These are phyloP conservation scores for Hoplostethus atlanticus DNA, from an alignment of 2,797 vertebrate genomes.

Conservation along the genomic window DNA sequence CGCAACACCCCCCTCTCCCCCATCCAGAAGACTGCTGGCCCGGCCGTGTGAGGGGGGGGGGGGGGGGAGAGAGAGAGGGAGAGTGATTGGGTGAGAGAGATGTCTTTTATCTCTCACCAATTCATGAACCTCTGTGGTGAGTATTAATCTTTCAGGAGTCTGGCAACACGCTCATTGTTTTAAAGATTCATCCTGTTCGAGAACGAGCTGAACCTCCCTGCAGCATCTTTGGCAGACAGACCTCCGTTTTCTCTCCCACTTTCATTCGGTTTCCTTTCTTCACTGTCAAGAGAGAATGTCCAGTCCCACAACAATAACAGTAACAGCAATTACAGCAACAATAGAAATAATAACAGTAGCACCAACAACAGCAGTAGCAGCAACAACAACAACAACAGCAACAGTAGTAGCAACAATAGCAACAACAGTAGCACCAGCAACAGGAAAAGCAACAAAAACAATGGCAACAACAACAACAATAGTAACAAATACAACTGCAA, in stretches of 20 bases:
- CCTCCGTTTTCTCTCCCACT: background rate
- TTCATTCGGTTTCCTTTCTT: constrained; percentile 4
- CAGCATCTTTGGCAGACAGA: background rate
- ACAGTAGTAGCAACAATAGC: background rate
- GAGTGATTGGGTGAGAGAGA: constrained; percentile 26
- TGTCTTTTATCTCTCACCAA: constrained; percentile 38
- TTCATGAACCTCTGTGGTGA: constrained; percentile 15
- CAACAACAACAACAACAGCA: background rate
- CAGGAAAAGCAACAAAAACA: background rate
- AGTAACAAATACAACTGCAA: constrained; percentile 11
- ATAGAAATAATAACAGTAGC: too few relatives aligned
- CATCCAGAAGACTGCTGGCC: constrained; percentile 62
- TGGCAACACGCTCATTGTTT: constrained; percentile 4
- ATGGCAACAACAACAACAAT: background rate
- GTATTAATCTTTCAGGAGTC: constrained; percentile 13
- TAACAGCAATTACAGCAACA: background rate
- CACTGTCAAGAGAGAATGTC: constrained; percentile 12
- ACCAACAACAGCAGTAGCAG: background rate
- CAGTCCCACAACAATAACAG: constrained; percentile 6
- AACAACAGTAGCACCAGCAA: background rate
- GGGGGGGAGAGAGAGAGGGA: constrained; percentile 29
- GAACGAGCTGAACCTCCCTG: background rate
- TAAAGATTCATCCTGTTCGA: constrained; percentile 9
- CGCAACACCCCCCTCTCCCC: constrained; percentile 27
- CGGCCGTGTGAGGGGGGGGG: constrained; percentile 60